Percentiles rank a stretch among this genome's conserved stretches.
Evolutionary conservation across 2,888 invertebrate species (phyloP).

Genomic region (Pardosa pseudoannulata): DNA sequence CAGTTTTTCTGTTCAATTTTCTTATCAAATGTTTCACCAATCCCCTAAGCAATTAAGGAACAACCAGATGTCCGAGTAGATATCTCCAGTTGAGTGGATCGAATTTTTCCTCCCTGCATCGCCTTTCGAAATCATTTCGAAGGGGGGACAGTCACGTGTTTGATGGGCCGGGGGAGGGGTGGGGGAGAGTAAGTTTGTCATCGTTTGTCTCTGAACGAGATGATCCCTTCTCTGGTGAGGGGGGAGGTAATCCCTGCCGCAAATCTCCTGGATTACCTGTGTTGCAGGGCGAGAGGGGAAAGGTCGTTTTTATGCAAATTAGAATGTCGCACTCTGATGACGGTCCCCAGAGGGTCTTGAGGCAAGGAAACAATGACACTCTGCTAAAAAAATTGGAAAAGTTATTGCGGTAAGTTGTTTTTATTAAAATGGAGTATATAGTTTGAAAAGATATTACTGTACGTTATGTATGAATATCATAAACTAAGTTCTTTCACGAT

Average conservation of each 20-base stretch:
- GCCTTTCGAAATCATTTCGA: constrained; percentile 14
- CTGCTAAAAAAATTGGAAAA: neutral
- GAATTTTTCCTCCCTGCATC: neutral
- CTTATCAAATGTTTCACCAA: neutral
- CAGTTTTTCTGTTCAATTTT: neutral
- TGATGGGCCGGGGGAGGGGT: neutral
- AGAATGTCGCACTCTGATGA: constrained; percentile 59
- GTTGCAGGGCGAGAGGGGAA: constrained; percentile 23
- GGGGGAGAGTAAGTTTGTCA: constrained; percentile 50
- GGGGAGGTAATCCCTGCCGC: constrained; percentile 49
- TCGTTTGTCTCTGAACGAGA: constrained; percentile 61
- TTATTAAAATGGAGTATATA: neutral
- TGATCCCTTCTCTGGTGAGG: constrained; percentile 38
- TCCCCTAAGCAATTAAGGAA: neutral
- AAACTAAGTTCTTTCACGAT: too few relatives aligned
- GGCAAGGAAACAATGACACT: neutral
- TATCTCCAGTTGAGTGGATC: neutral
- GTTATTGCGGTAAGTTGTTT: neutral
- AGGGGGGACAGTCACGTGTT: neutral
- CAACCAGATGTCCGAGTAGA: constrained; percentile 27
- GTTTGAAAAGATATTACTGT: too few relatives aligned
- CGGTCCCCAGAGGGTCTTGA: constrained; percentile 28
- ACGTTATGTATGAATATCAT: too few relatives aligned
- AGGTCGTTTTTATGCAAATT: constrained; percentile 71
- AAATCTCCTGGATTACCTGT: constrained; percentile 68